Conservation (phyloP, 2,888 invertebrate genomes). For the Torymus tubicola region DNA sequence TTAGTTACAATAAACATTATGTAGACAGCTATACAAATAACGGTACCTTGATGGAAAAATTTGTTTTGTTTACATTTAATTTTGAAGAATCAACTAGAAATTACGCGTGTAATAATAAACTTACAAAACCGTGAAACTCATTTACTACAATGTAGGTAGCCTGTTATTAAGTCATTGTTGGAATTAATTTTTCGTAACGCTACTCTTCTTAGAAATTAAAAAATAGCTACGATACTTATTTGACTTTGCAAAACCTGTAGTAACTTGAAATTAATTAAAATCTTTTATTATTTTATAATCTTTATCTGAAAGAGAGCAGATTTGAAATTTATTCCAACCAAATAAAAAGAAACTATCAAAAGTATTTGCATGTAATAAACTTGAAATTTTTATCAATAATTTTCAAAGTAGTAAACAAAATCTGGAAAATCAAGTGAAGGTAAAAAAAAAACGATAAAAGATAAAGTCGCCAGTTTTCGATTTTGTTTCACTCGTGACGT, state of each 20-base stretch:
- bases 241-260: neutral
- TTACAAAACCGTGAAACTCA: neutral
- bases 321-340: too few species aligned
- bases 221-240: neutral
- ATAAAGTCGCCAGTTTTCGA: constrained; percentile 12
- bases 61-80: too few species aligned
- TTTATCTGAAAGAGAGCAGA: neutral
- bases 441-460: neutral
- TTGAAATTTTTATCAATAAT: neutral
- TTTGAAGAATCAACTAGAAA: too few species aligned
- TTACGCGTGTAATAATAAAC: neutral
- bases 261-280: neutral
- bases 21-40: too few species aligned
- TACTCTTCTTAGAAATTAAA: neutral
- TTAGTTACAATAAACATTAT: too few species aligned
- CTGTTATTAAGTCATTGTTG: constrained; percentile 4
- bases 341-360: too few species aligned
- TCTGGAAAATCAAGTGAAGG: constrained; percentile 1
- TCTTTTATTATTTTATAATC: neutral
- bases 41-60: too few species aligned
- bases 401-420: constrained; percentile 7
- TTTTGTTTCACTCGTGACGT: constrained; percentile 13
- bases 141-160: neutral
- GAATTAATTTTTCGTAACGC: constrained; percentile 41
- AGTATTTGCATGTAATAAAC: too few species aligned